Evolutionary conservation across 2,888 invertebrate species (phyloP), one percentile per base, ranked within the genome.

Genomic region (Coelinius sp.): DNA sequence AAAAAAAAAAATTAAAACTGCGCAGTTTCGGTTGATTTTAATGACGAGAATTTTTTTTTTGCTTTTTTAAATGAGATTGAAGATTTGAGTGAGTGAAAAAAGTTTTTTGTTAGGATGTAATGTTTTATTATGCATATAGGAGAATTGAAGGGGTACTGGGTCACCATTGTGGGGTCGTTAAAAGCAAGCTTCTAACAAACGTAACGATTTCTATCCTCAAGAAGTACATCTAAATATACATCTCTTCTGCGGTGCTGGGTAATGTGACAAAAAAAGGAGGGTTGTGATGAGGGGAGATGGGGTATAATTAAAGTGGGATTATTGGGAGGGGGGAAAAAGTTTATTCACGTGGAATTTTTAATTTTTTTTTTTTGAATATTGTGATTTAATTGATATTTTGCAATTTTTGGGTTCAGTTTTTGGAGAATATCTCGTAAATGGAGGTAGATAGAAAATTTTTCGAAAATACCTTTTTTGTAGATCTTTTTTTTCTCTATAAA

Each of bases 151-250:
- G 10, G 31, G 20, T 35, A 59, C 35, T 59, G 12, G 59, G 59
- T 59, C 59, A 59, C 41, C 49, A 56, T 56, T 25, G 27, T 25
- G 27, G 56, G n/a, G 56, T 59, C 35, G 31, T 59, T 59, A 31
- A 59, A 35, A 20, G 20, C 59, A 35, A 56, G 14, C n/a, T 14
- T 31, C 59, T 59, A 35, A 35, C 31, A 31, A 35, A 17, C 53
- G 53, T 53, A 53, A 53, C 53, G 53, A 53, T 53, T 53, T 25
- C 53, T 53, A 53, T 53, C 53, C 53, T 53, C 25, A 59, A 35
- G n/a, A 59, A 59, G 31, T 59, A 10, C 10, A 14, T 59, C 59
- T 59, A 59, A 59, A 59, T 59, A 59, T 59, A 59, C 8, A 35
- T 1, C 31, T 10, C 17, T 35, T 31, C 20, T 31, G 31, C 22